phyloP scores from a whole-genome alignment of 2,888 invertebrate species.

The Hecatera dysodea region DNA sequence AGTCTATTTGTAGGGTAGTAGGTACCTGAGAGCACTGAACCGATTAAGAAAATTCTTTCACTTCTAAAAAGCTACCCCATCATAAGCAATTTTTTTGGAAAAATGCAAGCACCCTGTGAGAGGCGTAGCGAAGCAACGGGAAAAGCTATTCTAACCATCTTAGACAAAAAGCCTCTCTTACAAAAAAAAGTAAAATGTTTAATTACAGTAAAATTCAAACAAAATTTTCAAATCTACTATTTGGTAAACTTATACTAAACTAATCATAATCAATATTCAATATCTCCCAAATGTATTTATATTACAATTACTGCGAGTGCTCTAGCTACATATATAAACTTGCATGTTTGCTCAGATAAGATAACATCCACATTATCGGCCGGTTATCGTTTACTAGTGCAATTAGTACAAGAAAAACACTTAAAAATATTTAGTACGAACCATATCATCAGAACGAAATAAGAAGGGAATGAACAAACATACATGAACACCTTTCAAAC shows the following conservation, averaged over 20 bases:
- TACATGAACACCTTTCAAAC: conserved; percentile 33
- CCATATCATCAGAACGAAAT: conserved; percentile 38
- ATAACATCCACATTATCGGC: conserved; percentile 58
- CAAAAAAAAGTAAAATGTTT: neutral
- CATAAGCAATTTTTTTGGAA: neutral
- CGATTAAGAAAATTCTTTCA: neutral
- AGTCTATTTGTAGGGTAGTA: neutral
- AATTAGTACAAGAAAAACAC: conserved; percentile 75
- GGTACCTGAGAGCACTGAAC: neutral
- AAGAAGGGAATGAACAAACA: conserved; percentile 35
- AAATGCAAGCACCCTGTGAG: neutral
- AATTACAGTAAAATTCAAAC: neutral
- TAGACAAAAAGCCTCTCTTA: neutral
- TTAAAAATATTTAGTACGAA: conserved; percentile 49
- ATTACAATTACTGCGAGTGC: conserved; percentile 58
- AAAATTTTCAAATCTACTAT: neutral
- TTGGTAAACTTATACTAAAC: conserved; percentile 8
- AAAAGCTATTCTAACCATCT: neutral
- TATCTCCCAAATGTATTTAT: conserved; percentile 42
- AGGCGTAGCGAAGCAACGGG: neutral
- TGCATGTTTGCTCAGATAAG: conserved; percentile 52
- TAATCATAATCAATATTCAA: conserved; percentile 43
- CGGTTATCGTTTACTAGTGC: conserved; percentile 58
- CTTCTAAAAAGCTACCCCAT: neutral
- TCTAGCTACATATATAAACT: conserved; percentile 56